Conservation (phyloP, 1,140 invertebrate genomes). For the Conus betulinus region DNA sequence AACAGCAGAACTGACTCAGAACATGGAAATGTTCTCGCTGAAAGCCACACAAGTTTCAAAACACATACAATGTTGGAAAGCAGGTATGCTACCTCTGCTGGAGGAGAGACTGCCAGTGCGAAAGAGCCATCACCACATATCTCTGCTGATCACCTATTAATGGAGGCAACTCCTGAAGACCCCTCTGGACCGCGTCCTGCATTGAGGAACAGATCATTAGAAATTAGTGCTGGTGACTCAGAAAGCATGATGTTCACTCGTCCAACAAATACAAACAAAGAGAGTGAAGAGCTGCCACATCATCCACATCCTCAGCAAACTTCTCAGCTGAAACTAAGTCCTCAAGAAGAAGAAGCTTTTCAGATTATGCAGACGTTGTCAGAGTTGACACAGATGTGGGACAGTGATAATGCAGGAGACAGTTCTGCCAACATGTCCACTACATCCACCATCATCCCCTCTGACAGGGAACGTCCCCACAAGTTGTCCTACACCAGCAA, state of each 20-base stretch:
- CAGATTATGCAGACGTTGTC: constrained; percentile 33
- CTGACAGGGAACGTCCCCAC: background rate
- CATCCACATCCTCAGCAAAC: background rate
- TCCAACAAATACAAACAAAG: background rate
- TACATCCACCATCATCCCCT: background rate
- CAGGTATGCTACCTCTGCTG: background rate
- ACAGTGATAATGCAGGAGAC: background rate
- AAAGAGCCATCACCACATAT: background rate
- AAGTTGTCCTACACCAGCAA: constrained; percentile 17
- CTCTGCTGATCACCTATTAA: background rate
- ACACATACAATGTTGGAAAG: background rate
- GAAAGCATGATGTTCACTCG: background rate
- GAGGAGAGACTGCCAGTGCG: background rate
- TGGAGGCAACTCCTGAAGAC: background rate
- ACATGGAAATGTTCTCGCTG: no score
- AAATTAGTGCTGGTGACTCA: background rate
- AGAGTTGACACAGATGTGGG: constrained; percentile 10
- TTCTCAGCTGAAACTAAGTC: background rate
- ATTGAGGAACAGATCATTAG: background rate
- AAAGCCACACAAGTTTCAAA: background rate
- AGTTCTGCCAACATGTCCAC: background rate
- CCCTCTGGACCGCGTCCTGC: background rate
- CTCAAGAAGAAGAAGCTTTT: constrained; percentile 8
- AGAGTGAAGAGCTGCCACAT: background rate
- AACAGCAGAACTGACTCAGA: no score